Conservation (phyloP, 2,797 vertebrate genomes). For the Melanotaenia trifasciata region DNA sequence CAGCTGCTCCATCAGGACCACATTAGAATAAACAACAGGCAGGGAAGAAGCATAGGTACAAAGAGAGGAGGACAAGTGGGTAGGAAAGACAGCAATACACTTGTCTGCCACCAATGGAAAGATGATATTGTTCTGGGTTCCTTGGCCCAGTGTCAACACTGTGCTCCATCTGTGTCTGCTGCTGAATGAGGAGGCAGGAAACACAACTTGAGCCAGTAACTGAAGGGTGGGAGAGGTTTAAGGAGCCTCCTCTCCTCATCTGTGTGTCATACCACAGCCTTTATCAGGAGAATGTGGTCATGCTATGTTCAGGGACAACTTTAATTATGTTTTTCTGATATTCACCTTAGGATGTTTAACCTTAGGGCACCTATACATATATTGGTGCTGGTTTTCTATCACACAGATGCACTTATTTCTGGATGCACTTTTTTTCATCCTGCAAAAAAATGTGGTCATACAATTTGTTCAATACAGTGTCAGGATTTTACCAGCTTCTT, state of each 20-base stretch:
- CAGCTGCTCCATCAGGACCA: slow-evolving; percentile 81
- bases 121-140: slow-evolving; percentile 70
- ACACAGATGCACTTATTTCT: neutral
- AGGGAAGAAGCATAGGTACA: slow-evolving; percentile 59
- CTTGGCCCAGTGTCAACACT: slow-evolving; percentile 62
- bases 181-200: slow-evolving; percentile 54
- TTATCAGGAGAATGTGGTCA: slow-evolving; percentile 13
- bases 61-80: slow-evolving; percentile 67
- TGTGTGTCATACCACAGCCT: slow-evolving; percentile 21
- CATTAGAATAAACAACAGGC: slow-evolving; percentile 80
- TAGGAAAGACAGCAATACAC: slow-evolving; percentile 58
- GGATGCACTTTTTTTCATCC: slow-evolving; percentile 14
- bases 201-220: slow-evolving; percentile 51
- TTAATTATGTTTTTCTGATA: neutral
- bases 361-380: neutral
- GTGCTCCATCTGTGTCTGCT: slow-evolving; percentile 64
- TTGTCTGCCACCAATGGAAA: slow-evolving; percentile 58
- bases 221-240: slow-evolving; percentile 29
- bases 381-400: slow-evolving; percentile 2
- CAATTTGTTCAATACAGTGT: slow-evolving; percentile 24
- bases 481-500: slow-evolving; percentile 38
- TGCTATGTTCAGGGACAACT: slow-evolving; percentile 16
- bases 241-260: slow-evolving; percentile 23
- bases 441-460: slow-evolving; percentile 21
- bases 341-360: neutral